phyloP scores from a whole-genome alignment of 2,888 invertebrate species.

The Cryptosula pallasiana region DNA sequence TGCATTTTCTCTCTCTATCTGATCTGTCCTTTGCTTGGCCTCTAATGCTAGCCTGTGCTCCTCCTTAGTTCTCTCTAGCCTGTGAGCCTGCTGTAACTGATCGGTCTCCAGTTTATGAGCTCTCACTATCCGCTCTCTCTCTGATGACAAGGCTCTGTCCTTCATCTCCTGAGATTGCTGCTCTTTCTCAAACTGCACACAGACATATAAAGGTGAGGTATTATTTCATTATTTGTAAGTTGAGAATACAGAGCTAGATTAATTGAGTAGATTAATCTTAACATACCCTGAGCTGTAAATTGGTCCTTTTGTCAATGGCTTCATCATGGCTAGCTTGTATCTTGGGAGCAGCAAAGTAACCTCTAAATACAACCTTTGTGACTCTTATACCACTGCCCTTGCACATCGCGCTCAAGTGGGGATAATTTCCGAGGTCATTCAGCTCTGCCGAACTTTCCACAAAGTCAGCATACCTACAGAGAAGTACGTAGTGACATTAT shows the following conservation, averaged over 20 bases:
- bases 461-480: slow-evolving; percentile 47
- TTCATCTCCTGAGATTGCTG: slow-evolving; percentile 41
- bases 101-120: slow-evolving; percentile 42
- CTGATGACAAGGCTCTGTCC: slow-evolving; percentile 40
- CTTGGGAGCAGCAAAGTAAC: slow-evolving; percentile 43
- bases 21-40: slow-evolving; percentile 32
- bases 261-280: too few species aligned
- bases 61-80: slow-evolving; percentile 34
- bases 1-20: not conserved
- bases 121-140: slow-evolving; percentile 38
- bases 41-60: slow-evolving; percentile 37
- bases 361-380: slow-evolving; percentile 46
- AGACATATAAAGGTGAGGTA: not conserved
- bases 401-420: slow-evolving; percentile 40
- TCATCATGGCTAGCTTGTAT: slow-evolving; percentile 45
- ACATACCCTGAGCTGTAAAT: slow-evolving; percentile 41
- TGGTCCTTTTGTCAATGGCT: slow-evolving; percentile 41
- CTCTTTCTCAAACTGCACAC: slow-evolving; percentile 40
- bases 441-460: slow-evolving; percentile 42
- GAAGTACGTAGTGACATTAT: too few species aligned
- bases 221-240: not conserved
- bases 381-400: slow-evolving; percentile 41
- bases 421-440: slow-evolving; percentile 40
- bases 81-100: slow-evolving; percentile 35
- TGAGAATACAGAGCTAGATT: not conserved